Conservation (phyloP, 2,888 invertebrate genomes). For the Mylabris sibirica region DNA sequence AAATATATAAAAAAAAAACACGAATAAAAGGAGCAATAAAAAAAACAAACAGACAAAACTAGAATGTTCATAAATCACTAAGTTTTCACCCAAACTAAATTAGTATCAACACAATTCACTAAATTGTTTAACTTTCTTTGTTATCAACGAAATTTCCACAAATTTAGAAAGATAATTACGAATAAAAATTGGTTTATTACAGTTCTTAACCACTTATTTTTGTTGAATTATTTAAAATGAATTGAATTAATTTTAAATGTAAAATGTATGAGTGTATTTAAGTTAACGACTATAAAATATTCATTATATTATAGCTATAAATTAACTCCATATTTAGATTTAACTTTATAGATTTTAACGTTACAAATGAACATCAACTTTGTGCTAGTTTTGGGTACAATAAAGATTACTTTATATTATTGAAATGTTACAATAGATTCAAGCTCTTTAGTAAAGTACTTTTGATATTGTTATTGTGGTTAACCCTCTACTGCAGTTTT, state of each 20-base stretch:
- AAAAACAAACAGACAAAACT: not conserved
- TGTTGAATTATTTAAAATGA: not conserved
- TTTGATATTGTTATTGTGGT: conserved; percentile 7
- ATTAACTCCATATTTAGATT: conserved; percentile 1
- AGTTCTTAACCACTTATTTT: not conserved
- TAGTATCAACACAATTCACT: conserved; percentile 4
- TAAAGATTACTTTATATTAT: not conserved
- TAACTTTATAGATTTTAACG: not conserved
- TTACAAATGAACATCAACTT: not conserved
- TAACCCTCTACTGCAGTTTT: not conserved
- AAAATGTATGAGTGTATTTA: not conserved
- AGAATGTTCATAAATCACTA: conserved; percentile 3
- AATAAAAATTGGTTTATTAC: not conserved
- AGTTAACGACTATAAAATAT: not conserved
- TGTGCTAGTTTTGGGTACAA: not conserved
- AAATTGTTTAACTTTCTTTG: conserved; percentile 1
- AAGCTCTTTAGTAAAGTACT: not conserved
- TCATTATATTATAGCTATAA: not conserved
- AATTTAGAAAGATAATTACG: conserved; percentile 7
- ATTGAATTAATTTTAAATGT: not conserved
- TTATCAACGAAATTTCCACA: conserved; percentile 10
- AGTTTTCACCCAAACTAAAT: conserved; percentile 1
- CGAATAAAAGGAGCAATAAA: not conserved
- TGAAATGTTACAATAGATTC: not conserved
- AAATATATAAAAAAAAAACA: not conserved